phyloP scores from a whole-genome alignment of 2,888 invertebrate species.

The Sphinx pinastri region DNA sequence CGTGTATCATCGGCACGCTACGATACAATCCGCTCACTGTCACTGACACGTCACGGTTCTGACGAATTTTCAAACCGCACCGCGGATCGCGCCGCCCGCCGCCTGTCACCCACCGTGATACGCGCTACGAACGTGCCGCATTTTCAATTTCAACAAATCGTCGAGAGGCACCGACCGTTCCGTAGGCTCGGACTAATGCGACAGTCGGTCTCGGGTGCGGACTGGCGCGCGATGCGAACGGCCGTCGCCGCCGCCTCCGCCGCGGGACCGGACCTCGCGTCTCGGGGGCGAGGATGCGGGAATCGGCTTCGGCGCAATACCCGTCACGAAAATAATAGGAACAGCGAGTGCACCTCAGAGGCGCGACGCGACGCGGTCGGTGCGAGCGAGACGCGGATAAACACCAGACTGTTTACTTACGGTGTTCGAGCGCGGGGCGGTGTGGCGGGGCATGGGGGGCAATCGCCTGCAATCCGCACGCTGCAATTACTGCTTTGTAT shows the following conservation, averaged over 20 bases:
- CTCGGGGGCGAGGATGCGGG: constrained; percentile 83
- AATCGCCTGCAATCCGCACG: constrained; percentile 81
- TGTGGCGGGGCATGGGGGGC: constrained; percentile 67
- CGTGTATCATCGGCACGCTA: constrained; percentile 78
- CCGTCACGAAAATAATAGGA: constrained; percentile 85
- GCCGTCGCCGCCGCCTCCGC: constrained; percentile 80
- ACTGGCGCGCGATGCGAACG: constrained; percentile 80
- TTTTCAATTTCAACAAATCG: constrained; percentile 70
- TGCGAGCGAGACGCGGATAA: constrained; percentile 84
- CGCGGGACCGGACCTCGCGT: constrained; percentile 83
- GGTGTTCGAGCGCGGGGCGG: constrained; percentile 78
- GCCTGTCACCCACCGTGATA: constrained; percentile 61
- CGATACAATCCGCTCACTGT: constrained; percentile 75
- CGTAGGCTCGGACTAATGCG: constrained; percentile 75
- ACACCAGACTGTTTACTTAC: constrained; percentile 84
- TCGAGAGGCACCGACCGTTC: constrained; percentile 64
- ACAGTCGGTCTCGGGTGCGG: constrained; percentile 80
- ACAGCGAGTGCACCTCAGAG: constrained; percentile 84
- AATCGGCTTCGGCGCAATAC: constrained; percentile 84
- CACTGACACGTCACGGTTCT: constrained; percentile 66
- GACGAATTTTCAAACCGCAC: constrained; percentile 49
- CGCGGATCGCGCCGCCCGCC: constrained; percentile 40
- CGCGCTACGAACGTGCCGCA: constrained; percentile 68
- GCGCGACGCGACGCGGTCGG: constrained; percentile 82
- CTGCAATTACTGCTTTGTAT: constrained; percentile 80